phyloP scores from a whole-genome alignment of 2,888 invertebrate species.

The Xylocampa areola region DNA sequence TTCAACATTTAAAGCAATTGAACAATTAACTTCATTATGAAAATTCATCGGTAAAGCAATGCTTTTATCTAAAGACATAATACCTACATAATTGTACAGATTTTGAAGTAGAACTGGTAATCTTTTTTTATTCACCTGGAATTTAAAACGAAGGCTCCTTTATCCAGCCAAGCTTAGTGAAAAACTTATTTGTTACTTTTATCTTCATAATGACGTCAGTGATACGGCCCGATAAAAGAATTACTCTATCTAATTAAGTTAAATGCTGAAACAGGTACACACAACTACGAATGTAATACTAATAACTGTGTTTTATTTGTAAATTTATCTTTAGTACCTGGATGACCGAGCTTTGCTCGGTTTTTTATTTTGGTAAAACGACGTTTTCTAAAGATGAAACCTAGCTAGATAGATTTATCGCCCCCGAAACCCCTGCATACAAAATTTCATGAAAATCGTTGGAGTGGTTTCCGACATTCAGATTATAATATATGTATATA shows the following conservation, averaged over 20 bases:
- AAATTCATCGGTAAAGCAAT: slow-evolving; percentile 20
- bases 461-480: no score
- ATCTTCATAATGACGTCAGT: slow-evolving; percentile 50
- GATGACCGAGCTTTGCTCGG: no score
- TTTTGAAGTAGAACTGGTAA: slow-evolving; percentile 12
- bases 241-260: slow-evolving; percentile 26
- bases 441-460: no score
- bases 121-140: slow-evolving; percentile 27
- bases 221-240: slow-evolving; percentile 50
- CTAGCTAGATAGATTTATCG: no score
- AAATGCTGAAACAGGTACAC: slow-evolving; percentile 30
- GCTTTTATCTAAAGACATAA: slow-evolving; percentile 22
- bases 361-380: no score
- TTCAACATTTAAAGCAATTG: no score
- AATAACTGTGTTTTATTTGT: slow-evolving; percentile 12
- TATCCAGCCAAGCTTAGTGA: slow-evolving; percentile 39
- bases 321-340: slow-evolving; percentile 34
- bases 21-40: no score
- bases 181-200: slow-evolving; percentile 50
- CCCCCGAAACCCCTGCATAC: no score
- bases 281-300: slow-evolving; percentile 22
- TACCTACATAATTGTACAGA: slow-evolving; percentile 20
- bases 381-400: no score
- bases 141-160: slow-evolving; percentile 29
- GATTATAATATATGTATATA: no score